Percentiles rank a stretch among this genome's conserved stretches.
Evolutionary conservation across 2,797 vertebrate species (phyloP).

Genomic region (Urosaurus nigricauda): DNA sequence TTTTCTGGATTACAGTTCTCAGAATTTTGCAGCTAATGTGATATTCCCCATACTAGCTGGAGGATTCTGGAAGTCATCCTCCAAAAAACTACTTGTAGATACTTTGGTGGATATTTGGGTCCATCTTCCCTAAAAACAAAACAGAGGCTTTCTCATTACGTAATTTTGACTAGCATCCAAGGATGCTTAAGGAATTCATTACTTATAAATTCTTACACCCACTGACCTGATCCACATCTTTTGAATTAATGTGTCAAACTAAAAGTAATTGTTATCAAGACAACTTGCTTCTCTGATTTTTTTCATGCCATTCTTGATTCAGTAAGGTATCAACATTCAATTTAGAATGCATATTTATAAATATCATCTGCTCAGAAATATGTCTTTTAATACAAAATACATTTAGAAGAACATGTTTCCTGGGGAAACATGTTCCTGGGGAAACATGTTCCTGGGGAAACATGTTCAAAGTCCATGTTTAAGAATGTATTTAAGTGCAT

Average conservation of each 20-base stretch:
- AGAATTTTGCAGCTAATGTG: too few relatives aligned
- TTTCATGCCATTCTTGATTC: background rate
- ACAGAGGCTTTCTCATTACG: background rate
- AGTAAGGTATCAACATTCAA: background rate
- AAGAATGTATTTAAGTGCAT: too few relatives aligned
- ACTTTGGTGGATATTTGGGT: background rate
- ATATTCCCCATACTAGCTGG: too few relatives aligned
- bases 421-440: background rate
- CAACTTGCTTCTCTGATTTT: background rate
- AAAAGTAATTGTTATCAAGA: background rate
- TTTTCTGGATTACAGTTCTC: too few relatives aligned
- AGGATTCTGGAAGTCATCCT: too few relatives aligned
- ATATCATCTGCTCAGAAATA: background rate
- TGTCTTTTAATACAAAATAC: background rate
- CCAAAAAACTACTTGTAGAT: too few relatives aligned
- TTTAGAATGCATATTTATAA: too few relatives aligned
- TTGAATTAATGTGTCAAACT: background rate
- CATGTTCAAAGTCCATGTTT: too few relatives aligned
- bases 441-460: too few relatives aligned
- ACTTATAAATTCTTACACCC: background rate
- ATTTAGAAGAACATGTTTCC: background rate
- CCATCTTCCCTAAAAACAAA: background rate
- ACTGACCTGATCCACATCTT: background rate
- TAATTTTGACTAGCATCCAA: background rate
- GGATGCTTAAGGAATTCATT: background rate